Evolutionary conservation across 2,113 vertebrate species (phyloP).

Genomic region (Baryphthengus martii): DNA sequence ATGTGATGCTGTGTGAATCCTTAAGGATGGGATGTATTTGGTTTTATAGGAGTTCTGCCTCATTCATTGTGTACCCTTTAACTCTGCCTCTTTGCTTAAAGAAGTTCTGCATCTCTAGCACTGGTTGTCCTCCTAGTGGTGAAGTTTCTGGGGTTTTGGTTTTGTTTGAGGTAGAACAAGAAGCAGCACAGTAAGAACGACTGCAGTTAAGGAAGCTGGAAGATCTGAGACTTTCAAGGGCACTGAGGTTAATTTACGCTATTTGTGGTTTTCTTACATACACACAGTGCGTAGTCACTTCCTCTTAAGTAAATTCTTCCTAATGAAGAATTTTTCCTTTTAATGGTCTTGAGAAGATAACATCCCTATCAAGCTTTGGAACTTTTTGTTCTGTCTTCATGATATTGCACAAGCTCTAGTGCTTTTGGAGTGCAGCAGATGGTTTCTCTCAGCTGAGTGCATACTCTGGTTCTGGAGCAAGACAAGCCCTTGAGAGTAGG

Average conservation of each 20-base stretch:
- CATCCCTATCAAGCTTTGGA: neutral
- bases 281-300: constrained; percentile 11
- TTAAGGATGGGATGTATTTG: neutral
- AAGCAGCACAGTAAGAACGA: neutral
- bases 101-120: neutral
- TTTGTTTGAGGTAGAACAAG: neutral
- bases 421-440: neutral
- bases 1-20: neutral
- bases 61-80: neutral
- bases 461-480: neutral
- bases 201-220: neutral
- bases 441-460: neutral
- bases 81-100: neutral
- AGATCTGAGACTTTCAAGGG: neutral
- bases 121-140: neutral
- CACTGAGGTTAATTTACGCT: neutral
- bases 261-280: constrained; percentile 24
- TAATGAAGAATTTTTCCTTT: neutral
- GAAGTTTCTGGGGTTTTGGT: neutral
- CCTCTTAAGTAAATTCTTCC: neutral
- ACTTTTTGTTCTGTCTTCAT: neutral
- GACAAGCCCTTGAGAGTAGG: neutral
- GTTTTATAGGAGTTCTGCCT: neutral
- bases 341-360: neutral
- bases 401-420: neutral